Base-by-base conservation (phyloP, 1,140 invertebrate genomes). In the Drosophila pruinosa region DNA sequence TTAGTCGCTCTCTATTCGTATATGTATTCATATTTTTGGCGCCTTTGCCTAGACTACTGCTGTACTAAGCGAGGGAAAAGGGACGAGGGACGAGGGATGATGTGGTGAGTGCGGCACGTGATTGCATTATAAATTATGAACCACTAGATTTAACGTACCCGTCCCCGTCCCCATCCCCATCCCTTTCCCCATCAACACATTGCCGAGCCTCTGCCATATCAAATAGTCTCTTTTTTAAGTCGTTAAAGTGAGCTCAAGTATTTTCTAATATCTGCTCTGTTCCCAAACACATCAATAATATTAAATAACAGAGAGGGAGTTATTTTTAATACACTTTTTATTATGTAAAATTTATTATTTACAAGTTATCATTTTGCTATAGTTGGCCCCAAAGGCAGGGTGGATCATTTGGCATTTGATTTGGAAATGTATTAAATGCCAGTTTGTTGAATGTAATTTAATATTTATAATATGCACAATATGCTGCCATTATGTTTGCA, bases 41-140 rank as follows among this genome's bases (percentile, higher is more conserved):
- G 82, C 82, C 82, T 86, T 68, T 65, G 48, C 63, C 38, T 14
- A n/a, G n/a, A n/a, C n/a, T n/a, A n/a, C n/a, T n/a, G 15, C 4
- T 38, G 41, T 36, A 15, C 12, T 26, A 22, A 26, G 2, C 8
- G 34, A 38, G 26, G 3, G 10, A 8, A n/a, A 57, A 58, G 28
- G 45, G 54, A 2, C 1, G 7, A 4, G 6, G 4, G n/a, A 1
- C 10, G 4, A n/a, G 43, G 21, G 12, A 10, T 10, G 10, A 39
- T 14, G 59, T 28, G 47, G 47, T 53, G 81, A 76, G 72, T 74
- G 73, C 75, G 78, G 74, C 83, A 86, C 82, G 82, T 86, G 82
- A 86, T 88, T 86, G 78, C 78, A 59, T 86, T 88, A 88, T 86
- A 88, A 86, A 88, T 86, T 86, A 86, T 85, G 72, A 70, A 59